Evolutionary conservation across 2,113 vertebrate species (phyloP).

Genomic region (Panthera uncia): DNA sequence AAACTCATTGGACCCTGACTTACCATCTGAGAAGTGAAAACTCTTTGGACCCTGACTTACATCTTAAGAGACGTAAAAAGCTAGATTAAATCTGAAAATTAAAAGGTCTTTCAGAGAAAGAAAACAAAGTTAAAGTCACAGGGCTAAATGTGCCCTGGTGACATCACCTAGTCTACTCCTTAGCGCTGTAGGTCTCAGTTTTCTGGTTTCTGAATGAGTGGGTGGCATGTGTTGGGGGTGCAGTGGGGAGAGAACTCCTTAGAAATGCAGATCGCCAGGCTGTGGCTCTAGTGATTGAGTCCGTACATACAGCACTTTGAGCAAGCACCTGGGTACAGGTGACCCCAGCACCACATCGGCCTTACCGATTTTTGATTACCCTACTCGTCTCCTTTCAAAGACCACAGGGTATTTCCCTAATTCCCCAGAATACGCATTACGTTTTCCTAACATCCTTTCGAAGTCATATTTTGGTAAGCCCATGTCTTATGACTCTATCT

Average conservation of each 20-base stretch:
- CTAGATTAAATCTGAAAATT: neutral
- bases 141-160: neutral
- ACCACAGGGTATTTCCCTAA: neutral
- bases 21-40: neutral
- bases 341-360: neutral
- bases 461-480: neutral
- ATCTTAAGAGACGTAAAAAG: neutral
- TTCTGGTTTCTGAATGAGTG: neutral
- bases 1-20: neutral
- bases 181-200: rapidly evolving
- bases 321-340: neutral
- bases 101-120: neutral
- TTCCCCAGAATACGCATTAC: neutral
- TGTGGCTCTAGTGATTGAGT: neutral
- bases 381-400: neutral
- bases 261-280: neutral
- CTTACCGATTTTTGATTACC: neutral
- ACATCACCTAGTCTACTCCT: neutral
- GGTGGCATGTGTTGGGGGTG: neutral
- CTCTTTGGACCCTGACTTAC: neutral
- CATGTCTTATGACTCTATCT: neutral
- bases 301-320: neutral
- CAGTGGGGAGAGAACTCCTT: neutral
- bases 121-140: neutral
- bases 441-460: neutral